Evolutionary conservation across 2,888 invertebrate species (phyloP).

Genomic region (Auanema freiburgensis): DNA sequence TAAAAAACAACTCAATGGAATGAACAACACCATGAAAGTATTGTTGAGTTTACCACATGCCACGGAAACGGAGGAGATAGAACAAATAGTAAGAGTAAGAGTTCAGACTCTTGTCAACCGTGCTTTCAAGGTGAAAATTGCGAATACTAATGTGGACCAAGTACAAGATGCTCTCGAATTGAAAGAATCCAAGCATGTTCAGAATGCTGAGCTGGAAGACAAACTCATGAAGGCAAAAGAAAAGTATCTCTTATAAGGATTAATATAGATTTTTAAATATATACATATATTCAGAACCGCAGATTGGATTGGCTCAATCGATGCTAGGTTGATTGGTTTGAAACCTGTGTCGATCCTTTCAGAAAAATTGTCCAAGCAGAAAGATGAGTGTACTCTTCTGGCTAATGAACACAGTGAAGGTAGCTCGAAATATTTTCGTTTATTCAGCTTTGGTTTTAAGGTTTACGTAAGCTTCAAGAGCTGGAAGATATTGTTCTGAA

Average conservation of each 20-base stretch:
- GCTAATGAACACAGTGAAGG: constrained; percentile 24
- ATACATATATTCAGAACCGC: constrained; percentile 10
- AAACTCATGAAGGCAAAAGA: constrained; percentile 26
- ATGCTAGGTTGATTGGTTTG: constrained; percentile 29
- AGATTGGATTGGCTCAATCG: constrained; percentile 24
- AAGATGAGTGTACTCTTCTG: constrained; percentile 22
- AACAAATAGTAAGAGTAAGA: no score
- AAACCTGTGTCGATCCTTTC: constrained; percentile 31
- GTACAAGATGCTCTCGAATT: constrained; percentile 28
- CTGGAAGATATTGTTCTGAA: constrained; percentile 23
- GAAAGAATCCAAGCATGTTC: constrained; percentile 23
- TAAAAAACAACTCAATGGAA: constrained; percentile 26
- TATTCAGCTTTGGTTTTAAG: neutral
- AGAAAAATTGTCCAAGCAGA: constrained; percentile 27
- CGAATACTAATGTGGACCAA: neutral
- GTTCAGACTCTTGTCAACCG: no score
- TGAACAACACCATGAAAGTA: constrained; percentile 23
- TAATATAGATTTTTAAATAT: no score
- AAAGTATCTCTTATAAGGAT: no score
- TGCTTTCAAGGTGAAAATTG: no score
- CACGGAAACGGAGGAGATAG: constrained; percentile 26
- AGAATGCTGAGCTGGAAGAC: constrained; percentile 24
- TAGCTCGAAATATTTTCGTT: neutral
- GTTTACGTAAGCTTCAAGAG: constrained; percentile 25
- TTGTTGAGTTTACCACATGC: constrained; percentile 38